Conservation (phyloP, 2,888 invertebrate genomes). For the Drosophila siamana region DNA sequence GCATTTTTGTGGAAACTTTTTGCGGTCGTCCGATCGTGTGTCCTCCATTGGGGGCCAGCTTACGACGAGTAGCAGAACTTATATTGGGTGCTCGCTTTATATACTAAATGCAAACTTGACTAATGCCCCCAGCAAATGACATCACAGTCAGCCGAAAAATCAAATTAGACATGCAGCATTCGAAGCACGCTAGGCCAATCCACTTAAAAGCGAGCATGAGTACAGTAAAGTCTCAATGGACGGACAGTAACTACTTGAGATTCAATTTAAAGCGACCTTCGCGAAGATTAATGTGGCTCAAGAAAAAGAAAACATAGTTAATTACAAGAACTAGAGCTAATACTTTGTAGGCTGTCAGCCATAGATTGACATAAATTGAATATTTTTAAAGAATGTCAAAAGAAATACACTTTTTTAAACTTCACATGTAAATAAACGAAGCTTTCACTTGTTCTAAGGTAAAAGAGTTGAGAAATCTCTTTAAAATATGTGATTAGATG, state of each 20-base stretch:
- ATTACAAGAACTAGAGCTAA: no score
- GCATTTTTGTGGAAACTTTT: conserved; percentile 23
- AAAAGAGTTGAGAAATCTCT: no score
- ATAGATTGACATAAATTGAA: no score
- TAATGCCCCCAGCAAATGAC: conserved; percentile 29
- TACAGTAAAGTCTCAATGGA: conserved; percentile 1
- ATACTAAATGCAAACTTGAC: background rate
- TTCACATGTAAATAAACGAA: no score
- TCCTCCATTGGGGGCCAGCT: background rate
- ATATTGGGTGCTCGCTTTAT: conserved; percentile 12
- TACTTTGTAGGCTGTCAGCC: no score
- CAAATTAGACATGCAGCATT: conserved; percentile 12
- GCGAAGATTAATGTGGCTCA: no score
- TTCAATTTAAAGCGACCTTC: background rate
- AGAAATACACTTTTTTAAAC: no score
- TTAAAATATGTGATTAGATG: no score
- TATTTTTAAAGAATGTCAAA: no score
- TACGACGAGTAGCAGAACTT: no score
- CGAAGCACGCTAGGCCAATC: conserved; percentile 16
- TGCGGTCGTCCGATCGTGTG: background rate
- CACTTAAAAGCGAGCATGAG: conserved; percentile 11
- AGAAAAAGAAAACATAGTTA: no score
- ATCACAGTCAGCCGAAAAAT: conserved; percentile 25
- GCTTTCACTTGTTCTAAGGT: no score
- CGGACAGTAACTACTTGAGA: background rate